Conservation (phyloP, 2,113 vertebrate genomes). For the Bubo blakistoni region DNA sequence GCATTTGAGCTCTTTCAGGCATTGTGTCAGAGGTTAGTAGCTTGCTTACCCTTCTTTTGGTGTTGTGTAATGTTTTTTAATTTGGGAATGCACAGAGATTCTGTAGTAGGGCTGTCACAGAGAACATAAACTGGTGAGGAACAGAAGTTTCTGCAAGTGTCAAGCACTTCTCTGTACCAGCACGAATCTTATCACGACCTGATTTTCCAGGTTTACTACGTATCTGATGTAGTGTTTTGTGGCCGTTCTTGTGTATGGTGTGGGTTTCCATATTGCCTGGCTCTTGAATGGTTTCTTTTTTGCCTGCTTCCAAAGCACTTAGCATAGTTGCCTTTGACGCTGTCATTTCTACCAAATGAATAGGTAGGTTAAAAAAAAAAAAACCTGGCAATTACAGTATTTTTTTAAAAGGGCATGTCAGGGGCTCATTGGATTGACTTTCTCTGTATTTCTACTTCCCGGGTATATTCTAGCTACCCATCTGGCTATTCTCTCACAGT, state of each 20-base stretch:
- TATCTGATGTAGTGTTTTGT: neutral
- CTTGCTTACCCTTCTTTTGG: neutral
- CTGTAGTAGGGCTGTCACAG: neutral
- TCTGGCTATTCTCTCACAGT: neutral
- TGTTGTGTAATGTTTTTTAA: neutral
- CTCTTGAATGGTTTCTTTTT: neutral
- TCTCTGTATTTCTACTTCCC: neutral
- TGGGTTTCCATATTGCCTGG: neutral
- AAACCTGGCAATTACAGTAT: neutral
- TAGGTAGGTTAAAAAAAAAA: neutral
- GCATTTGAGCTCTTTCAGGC: neutral
- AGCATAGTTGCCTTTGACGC: neutral
- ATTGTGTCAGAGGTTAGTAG: neutral
- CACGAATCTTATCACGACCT: neutral
- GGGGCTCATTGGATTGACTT: neutral
- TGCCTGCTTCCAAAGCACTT: neutral
- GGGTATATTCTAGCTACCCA: neutral
- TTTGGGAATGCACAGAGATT: neutral
- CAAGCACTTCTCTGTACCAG: neutral
- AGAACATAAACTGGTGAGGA: neutral
- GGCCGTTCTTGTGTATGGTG: neutral
- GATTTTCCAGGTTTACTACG: neutral
- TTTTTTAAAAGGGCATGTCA: neutral
- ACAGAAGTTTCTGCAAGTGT: neutral
- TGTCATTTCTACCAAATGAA: neutral